Percentiles rank a stretch among this genome's conserved stretches.
Conservation (phyloP, 2,113 vertebrate genomes). For the Pao palembangensis region DNA sequence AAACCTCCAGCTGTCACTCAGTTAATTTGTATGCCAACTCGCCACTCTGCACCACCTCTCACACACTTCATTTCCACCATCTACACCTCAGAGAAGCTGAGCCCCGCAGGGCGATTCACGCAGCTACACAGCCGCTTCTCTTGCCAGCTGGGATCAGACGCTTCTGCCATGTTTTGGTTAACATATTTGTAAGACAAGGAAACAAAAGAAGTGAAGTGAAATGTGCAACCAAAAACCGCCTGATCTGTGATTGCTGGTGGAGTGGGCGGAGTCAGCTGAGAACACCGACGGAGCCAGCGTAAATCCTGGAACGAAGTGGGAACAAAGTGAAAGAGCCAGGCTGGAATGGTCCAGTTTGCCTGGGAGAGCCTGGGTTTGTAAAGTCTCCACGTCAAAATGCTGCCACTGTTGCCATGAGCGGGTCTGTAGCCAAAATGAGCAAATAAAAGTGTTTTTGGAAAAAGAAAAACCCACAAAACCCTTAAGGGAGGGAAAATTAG, state of each 20-base stretch:
- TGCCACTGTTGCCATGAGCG: too few relatives aligned
- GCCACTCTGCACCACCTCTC: constrained; percentile 4
- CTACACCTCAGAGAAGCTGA: neutral
- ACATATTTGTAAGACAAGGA: constrained; percentile 5
- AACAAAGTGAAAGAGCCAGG: too few relatives aligned
- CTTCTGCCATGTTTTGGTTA: constrained; percentile 25
- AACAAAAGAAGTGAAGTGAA: neutral
- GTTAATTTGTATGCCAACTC: neutral
- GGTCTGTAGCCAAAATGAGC: too few relatives aligned
- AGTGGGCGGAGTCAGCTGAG: too few relatives aligned
- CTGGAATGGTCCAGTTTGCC: too few relatives aligned
- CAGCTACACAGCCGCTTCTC: neutral
- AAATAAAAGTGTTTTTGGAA: too few relatives aligned
- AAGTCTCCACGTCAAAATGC: too few relatives aligned
- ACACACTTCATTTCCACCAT: constrained; percentile 3
- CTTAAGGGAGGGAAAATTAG: neutral
- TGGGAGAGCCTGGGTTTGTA: too few relatives aligned
- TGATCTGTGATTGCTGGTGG: too few relatives aligned
- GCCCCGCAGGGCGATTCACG: neutral
- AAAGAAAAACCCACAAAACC: neutral
- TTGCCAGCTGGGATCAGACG: constrained; percentile 16
- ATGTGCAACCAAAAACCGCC: too few relatives aligned
- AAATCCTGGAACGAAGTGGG: too few relatives aligned
- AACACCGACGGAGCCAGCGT: too few relatives aligned
- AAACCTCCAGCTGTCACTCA: neutral